These are phyloP conservation scores for Meloidogyne floridensis DNA, from an alignment of 1,140 invertebrate species.

Conservation along the genomic window DNA sequence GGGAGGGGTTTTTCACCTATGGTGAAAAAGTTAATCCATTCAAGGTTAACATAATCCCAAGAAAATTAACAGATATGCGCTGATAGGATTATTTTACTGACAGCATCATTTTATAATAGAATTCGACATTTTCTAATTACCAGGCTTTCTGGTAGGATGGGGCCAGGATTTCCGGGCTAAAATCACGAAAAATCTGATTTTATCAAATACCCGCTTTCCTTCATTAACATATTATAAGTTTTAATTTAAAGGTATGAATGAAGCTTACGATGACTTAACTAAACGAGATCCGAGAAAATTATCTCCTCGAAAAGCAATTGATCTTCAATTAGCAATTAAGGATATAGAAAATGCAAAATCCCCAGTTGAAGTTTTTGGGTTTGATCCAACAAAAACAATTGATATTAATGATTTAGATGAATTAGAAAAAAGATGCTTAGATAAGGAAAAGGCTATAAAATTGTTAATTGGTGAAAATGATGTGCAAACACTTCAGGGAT, in stretches of 20 bases:
- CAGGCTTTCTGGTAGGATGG: too few relatives aligned
- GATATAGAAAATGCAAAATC: background rate
- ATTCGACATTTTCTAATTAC: too few relatives aligned
- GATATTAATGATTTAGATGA: slow-evolving; percentile 6
- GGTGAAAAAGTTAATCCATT: too few relatives aligned
- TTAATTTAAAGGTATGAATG: background rate
- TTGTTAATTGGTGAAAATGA: background rate
- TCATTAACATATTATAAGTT: too few relatives aligned
- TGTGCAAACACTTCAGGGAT: background rate
- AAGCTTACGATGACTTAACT: slow-evolving; percentile 4
- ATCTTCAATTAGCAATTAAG: background rate
- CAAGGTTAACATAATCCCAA: too few relatives aligned
- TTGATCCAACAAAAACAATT: slow-evolving; percentile 7
- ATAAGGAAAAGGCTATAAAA: slow-evolving; percentile 1
- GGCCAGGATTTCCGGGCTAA: too few relatives aligned
- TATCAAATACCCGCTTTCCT: too few relatives aligned
- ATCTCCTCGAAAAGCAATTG: background rate
- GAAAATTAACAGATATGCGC: too few relatives aligned
- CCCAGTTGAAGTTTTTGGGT: background rate
- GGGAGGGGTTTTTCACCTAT: too few relatives aligned
- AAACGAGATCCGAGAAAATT: background rate
- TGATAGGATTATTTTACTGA: too few relatives aligned
- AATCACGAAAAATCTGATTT: too few relatives aligned
- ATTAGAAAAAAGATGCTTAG: background rate
- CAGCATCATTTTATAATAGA: too few relatives aligned